phyloP scores from a whole-genome alignment of 2,113 vertebrate genomes.

The Tragelaphus imberbis region DNA sequence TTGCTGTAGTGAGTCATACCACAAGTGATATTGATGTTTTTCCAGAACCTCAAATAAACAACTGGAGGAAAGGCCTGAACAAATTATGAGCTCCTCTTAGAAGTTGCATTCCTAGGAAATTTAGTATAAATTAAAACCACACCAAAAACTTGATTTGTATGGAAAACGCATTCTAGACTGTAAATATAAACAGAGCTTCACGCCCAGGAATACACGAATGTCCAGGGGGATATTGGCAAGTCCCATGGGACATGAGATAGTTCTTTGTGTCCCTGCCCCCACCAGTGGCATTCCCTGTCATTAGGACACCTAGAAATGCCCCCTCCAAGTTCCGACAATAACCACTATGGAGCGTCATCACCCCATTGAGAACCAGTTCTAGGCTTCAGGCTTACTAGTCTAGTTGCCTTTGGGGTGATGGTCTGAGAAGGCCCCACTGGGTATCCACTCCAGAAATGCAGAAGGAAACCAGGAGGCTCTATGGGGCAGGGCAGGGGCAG shows the following conservation, averaged over 20 bases:
- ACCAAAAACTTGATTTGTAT: neutral
- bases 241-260: neutral
- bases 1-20: neutral
- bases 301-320: neutral
- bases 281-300: neutral
- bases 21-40: neutral
- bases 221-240: neutral
- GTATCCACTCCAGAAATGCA: neutral
- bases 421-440: neutral
- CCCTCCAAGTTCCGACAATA: neutral
- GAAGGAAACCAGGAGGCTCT: neutral
- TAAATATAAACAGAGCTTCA: slow-evolving; percentile 23
- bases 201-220: neutral
- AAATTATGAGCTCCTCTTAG: neutral
- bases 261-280: neutral
- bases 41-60: neutral
- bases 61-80: neutral
- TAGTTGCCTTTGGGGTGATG: neutral
- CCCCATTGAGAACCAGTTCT: neutral
- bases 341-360: fast-evolving
- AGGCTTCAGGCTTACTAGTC: neutral
- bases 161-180: slow-evolving; percentile 15
- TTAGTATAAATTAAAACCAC: slow-evolving; percentile 31
- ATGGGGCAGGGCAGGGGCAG: neutral
- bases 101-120: slow-evolving; percentile 12